phyloP scores from a whole-genome alignment of 2,113 vertebrate species.

The Ibidorhyncha struthersii region DNA sequence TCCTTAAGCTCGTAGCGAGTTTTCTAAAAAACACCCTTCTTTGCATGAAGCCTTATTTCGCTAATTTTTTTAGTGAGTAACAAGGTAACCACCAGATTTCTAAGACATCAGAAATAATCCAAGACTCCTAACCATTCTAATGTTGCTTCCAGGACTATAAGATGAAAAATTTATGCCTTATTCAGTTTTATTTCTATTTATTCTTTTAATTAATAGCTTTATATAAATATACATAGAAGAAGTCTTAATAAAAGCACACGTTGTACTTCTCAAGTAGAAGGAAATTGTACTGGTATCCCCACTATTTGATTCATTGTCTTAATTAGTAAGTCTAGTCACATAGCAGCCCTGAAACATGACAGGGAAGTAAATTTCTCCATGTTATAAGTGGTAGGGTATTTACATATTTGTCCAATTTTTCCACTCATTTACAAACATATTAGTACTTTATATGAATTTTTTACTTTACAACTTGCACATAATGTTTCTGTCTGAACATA shows the following conservation, averaged over 20 bases:
- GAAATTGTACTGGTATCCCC: neutral
- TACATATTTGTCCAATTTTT: neutral
- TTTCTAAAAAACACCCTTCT: neutral
- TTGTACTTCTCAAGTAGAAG: neutral
- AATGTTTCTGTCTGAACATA: neutral
- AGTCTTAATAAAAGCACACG: neutral
- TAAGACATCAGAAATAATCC: neutral
- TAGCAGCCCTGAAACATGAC: neutral
- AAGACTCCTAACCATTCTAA: neutral
- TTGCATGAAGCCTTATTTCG: neutral
- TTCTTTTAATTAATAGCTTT: neutral
- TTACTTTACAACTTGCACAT: neutral
- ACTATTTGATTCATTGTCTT: neutral
- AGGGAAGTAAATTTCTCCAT: neutral
- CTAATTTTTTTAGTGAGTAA: neutral
- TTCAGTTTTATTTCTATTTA: neutral
- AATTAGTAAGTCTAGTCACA: neutral
- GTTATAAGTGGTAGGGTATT: neutral
- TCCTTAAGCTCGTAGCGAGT: neutral
- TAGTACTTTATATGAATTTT: neutral
- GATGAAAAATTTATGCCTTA: neutral
- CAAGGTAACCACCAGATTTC: neutral
- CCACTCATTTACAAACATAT: neutral
- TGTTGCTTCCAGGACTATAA: neutral
- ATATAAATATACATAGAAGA: neutral